Evolutionary conservation across 2,888 invertebrate genomes (phyloP).

Genomic region (Aelia acuminata): DNA sequence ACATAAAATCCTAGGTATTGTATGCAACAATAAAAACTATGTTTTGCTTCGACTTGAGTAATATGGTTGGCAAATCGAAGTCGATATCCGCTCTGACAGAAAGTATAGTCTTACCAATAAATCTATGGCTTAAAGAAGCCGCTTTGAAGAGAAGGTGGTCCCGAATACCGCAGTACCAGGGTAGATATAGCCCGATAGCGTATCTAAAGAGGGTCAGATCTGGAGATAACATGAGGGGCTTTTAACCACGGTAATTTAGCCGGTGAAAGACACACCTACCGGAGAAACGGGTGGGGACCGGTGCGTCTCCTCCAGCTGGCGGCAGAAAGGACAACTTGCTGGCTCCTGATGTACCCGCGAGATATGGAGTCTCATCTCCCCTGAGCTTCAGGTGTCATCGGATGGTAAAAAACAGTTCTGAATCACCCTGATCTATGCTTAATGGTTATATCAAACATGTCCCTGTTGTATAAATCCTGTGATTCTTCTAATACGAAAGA

Average conservation of each 20-base stretch:
- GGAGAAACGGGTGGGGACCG: not conserved
- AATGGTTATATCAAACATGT: not conserved
- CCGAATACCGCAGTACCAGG: conserved; percentile 18
- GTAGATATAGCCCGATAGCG: conserved; percentile 16
- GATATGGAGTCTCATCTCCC: not conserved
- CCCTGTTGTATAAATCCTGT: too few species aligned
- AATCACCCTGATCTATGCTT: not conserved
- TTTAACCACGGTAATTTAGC: conserved; percentile 40
- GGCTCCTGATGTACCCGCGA: not conserved
- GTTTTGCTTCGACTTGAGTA: not conserved
- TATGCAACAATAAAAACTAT: not conserved
- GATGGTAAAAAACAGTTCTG: not conserved
- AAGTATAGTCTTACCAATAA: not conserved
- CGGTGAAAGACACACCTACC: conserved; percentile 17
- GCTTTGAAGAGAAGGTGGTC: not conserved
- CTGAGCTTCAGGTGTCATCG: not conserved
- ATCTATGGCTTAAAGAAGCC: not conserved
- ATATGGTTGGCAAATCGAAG: not conserved
- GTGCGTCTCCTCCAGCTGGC: not conserved
- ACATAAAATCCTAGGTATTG: too few species aligned
- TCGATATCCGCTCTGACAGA: not conserved
- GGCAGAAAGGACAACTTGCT: not conserved
- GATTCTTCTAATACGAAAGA: too few species aligned
- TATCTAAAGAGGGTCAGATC: conserved; percentile 40
- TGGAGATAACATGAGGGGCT: conserved; percentile 15